These are phyloP conservation scores for Fistularia commersonii DNA, from an alignment of 2,797 vertebrate genomes.

Conservation along the genomic window DNA sequence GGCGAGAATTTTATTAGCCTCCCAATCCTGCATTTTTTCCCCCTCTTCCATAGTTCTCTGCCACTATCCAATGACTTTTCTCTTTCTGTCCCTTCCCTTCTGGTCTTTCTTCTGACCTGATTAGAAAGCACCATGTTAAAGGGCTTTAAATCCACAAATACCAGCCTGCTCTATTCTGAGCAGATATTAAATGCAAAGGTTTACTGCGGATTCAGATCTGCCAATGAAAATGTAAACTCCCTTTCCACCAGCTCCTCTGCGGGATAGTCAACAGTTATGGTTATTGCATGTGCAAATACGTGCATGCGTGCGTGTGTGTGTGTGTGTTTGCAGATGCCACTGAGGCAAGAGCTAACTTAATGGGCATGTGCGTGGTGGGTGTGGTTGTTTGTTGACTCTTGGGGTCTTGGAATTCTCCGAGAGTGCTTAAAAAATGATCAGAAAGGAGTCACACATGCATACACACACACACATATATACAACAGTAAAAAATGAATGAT, in stretches of 20 bases:
- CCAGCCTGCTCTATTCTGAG: conserved; percentile 14
- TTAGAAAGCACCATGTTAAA: conserved; percentile 21
- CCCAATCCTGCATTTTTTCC: conserved; percentile 24
- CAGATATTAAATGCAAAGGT: conserved; percentile 42
- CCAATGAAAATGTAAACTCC: conserved; percentile 8
- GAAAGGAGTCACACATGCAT: not conserved
- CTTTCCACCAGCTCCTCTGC: conserved; percentile 1
- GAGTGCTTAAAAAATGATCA: no score
- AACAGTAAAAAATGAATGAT: no score
- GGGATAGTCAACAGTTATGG: not conserved
- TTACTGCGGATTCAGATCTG: conserved; percentile 27
- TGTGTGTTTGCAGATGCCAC: not conserved
- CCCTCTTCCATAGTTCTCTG: conserved; percentile 8
- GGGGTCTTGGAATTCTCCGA: not conserved
- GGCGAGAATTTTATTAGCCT: conserved; percentile 50
- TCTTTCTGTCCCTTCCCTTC: not conserved
- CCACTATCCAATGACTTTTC: conserved; percentile 16
- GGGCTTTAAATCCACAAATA: conserved; percentile 26
- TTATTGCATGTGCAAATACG: no score
- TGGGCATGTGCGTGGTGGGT: conserved; percentile 15
- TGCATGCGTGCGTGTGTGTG: conserved; percentile 4
- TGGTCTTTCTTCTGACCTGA: conserved; percentile 32
- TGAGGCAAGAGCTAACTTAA: conserved; percentile 31
- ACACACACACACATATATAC: no score
- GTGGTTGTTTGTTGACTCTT: conserved; percentile 5